Conservation (phyloP, 2,113 vertebrate species). For the Chaenogobius annularis region DNA sequence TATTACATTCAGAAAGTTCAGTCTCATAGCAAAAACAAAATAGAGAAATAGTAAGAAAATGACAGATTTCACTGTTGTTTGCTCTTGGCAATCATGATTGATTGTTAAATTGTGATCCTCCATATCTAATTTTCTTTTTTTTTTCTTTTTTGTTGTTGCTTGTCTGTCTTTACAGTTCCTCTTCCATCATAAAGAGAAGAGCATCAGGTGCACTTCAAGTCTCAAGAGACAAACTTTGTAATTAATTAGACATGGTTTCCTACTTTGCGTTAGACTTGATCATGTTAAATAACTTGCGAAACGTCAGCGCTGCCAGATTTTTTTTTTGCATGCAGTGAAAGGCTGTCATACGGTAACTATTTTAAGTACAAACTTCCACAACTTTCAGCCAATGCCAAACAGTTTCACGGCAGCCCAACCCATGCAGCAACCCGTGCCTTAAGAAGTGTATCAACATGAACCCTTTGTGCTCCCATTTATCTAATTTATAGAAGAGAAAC, state of each 20-base stretch:
- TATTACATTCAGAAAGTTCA: too few species aligned
- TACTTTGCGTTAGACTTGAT: background rate
- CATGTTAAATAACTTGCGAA: constrained; percentile 1
- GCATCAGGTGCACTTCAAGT: background rate
- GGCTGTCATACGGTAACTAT: background rate
- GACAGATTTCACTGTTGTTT: too few species aligned
- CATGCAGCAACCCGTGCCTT: background rate
- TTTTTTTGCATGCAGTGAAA: background rate
- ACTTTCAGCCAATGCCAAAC: background rate
- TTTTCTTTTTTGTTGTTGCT: background rate
- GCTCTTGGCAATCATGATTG: too few species aligned
- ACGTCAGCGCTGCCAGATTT: background rate
- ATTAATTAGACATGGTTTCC: constrained; percentile 14
- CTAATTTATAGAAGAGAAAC: too few species aligned
- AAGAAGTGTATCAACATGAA: background rate
- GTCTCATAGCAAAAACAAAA: too few species aligned
- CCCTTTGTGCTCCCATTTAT: background rate
- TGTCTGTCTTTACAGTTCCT: background rate
- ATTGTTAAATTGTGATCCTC: too few species aligned
- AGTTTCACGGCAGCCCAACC: background rate
- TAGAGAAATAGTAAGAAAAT: too few species aligned
- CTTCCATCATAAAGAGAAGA: constrained; percentile 9
- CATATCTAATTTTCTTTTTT: too few species aligned
- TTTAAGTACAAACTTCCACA: background rate
- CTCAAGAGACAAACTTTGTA: constrained; percentile 28